Base-by-base conservation (phyloP, 2,797 vertebrate species). In the Hyperoplus immaculatus region DNA sequence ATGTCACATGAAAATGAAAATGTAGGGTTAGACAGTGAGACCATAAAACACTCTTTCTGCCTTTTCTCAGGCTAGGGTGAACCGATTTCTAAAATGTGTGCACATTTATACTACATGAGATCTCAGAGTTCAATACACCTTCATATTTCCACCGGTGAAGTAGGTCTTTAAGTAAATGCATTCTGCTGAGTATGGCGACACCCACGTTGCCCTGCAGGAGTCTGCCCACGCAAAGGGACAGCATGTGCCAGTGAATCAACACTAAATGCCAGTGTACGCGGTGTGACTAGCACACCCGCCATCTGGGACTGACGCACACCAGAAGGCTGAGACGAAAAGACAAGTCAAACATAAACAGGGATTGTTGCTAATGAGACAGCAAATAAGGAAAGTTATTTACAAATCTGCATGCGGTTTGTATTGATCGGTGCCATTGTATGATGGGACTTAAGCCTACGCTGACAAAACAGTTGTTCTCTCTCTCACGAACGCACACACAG, bases 321-420 rank as follows among this genome's bases (percentile, higher is more conserved):
- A 93, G 91, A 90, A 88, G 88, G 91, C 89, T 78, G 85, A 69
- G 72, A 71, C 67, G 21, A 64, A 88, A 64, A 88, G 84, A 78
- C 82, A 68, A 77, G 82, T 83, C 59, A 18, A 83, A 85, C 84
- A 87, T 66, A 83, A 92, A 85, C 74, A 80, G 75, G 82, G 77
- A 83, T 29, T 63, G 69, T 82, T 84, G 78, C 87, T 91, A 91
- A 94, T 85, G 83, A 92, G 89, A 91, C 86, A 81, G 83, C 82
- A 87, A 90, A 92, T 94, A 89, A 89, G 83, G 71, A 49, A 82
- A 85, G 82, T 90, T 92, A 91, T 92, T 93, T 92, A 90, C 88
- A 88, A 82, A 81, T 83, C 80, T 66, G 81, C 58, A 29, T 21
- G 70, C 1, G 8, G 56, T 70, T 80, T 54, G 69, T 83, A 85